phyloP scores from a whole-genome alignment of 2,888 invertebrate species.

The Drosophila colorata region DNA sequence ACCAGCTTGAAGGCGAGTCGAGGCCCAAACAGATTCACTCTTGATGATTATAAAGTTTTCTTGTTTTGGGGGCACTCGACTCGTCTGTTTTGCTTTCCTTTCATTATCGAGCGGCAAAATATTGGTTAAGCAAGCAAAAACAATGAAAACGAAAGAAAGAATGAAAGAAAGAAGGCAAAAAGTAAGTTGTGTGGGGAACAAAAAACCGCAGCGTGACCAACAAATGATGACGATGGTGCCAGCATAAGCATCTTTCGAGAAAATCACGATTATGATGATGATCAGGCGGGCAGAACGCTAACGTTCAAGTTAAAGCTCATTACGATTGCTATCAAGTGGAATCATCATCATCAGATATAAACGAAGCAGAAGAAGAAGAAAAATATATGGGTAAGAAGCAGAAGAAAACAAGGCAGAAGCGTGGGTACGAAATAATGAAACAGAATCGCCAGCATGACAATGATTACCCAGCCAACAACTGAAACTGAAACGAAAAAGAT shows the following conservation, averaged over 20 bases:
- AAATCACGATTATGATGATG: slow-evolving; percentile 72
- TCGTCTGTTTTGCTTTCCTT: slow-evolving; percentile 76
- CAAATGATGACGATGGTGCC: slow-evolving; percentile 68
- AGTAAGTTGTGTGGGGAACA: slow-evolving; percentile 39
- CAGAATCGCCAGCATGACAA: slow-evolving; percentile 79
- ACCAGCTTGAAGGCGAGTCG: slow-evolving; percentile 47
- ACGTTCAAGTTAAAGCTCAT: slow-evolving; percentile 66
- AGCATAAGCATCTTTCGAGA: slow-evolving; percentile 70
- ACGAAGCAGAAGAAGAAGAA: slow-evolving; percentile 7
- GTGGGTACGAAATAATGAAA: slow-evolving; percentile 76
- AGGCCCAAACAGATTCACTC: slow-evolving; percentile 72
- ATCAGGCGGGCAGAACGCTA: slow-evolving; percentile 68
- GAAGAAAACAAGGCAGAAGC: slow-evolving; percentile 43
- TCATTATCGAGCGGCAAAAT: slow-evolving; percentile 80
- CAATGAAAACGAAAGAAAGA: slow-evolving; percentile 76
- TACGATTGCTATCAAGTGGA: slow-evolving; percentile 68
- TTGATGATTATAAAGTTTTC: slow-evolving; percentile 77
- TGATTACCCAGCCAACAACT: slow-evolving; percentile 60
- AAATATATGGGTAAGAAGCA: slow-evolving; percentile 1
- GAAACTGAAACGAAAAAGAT: slow-evolving; percentile 44
- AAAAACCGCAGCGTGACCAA: slow-evolving; percentile 76
- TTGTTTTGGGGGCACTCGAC: slow-evolving; percentile 61
- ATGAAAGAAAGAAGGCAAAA: slow-evolving; percentile 43
- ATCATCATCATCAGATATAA: slow-evolving; percentile 26
- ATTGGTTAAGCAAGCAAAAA: slow-evolving; percentile 78